A percentile compares a stretch with the other conserved stretches of the same genome.
phyloP scores from a whole-genome alignment of 2,113 vertebrate genomes.

The Hemiprocne comata region DNA sequence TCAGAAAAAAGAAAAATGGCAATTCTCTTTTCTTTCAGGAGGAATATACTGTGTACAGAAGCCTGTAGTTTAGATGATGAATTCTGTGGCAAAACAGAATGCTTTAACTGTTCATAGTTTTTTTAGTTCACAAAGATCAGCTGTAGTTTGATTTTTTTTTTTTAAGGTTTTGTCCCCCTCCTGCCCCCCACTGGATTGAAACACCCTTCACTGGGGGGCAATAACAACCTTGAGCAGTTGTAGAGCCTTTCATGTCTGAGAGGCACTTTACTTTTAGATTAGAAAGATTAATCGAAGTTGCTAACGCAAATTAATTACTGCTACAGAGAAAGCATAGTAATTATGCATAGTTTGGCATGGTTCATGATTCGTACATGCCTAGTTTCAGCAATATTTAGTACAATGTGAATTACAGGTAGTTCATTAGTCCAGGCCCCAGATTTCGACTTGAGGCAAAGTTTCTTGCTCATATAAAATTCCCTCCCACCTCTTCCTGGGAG shows the following conservation, averaged over 20 bases:
- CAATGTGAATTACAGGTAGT: conserved; percentile 60
- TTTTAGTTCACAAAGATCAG: not conserved
- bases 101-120: not conserved
- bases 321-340: conserved; percentile 54
- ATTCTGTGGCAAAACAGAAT: not conserved
- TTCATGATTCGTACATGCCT: conserved; percentile 59
- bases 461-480: conserved; percentile 63
- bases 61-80: not conserved
- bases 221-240: not conserved
- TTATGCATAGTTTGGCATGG: conserved; percentile 65
- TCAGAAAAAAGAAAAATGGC: too few relatives aligned
- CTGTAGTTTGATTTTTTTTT: not conserved
- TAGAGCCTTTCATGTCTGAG: conserved; percentile 57
- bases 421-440: conserved; percentile 58
- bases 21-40: not conserved
- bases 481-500: conserved; percentile 67
- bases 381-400: conserved; percentile 57
- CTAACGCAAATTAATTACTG: conserved; percentile 69
- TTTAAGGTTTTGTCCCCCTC: not conserved
- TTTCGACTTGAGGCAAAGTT: conserved; percentile 66
- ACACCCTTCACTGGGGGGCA: not conserved
- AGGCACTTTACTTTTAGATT: conserved; percentile 49
- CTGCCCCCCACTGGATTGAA: not conserved
- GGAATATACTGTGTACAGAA: not conserved
- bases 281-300: conserved; percentile 67